phyloP scores from a whole-genome alignment of 2,113 vertebrate species.

The Scalopus aquaticus region DNA sequence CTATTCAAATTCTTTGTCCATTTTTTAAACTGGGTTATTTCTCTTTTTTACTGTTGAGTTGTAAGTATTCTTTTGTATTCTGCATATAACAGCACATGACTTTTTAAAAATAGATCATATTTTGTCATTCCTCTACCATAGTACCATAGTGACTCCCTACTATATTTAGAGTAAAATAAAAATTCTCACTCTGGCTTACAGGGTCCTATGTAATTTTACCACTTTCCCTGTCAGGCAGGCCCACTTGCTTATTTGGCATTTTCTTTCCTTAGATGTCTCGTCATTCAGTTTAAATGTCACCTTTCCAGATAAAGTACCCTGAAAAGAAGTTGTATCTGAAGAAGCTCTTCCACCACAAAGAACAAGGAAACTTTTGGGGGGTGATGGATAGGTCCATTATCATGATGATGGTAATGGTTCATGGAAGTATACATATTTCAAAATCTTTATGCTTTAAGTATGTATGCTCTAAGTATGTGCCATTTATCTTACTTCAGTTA shows the following conservation, averaged over 20 bases:
- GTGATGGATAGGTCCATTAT: conserved; percentile 2
- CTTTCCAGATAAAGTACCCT: conserved; percentile 37
- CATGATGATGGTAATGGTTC: conserved; percentile 13
- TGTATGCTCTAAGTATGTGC: conserved; percentile 10
- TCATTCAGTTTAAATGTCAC: not conserved
- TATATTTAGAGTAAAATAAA: conserved; percentile 4
- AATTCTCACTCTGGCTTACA: conserved; percentile 5
- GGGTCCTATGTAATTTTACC: not conserved
- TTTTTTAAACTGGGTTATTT: conserved; percentile 36
- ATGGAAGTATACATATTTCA: not conserved
- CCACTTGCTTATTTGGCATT: not conserved
- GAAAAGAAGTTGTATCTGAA: conserved; percentile 39
- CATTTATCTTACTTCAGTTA: not conserved
- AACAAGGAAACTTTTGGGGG: not conserved
- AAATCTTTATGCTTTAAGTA: conserved; percentile 41
- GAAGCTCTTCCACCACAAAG: not conserved
- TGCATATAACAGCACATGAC: not conserved
- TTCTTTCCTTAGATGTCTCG: not conserved
- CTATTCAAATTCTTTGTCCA: not conserved
- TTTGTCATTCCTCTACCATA: not conserved
- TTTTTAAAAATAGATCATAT: conserved; percentile 32
- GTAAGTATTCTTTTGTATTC: conserved; percentile 5
- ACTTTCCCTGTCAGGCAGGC: not conserved
- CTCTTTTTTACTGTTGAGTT: not conserved
- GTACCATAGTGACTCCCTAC: not conserved